A percentile compares a stretch with the other conserved stretches of the same genome.
Evolutionary conservation across 2,888 invertebrate genomes (phyloP).

Genomic region (Lordiphosa andalusiaca): DNA sequence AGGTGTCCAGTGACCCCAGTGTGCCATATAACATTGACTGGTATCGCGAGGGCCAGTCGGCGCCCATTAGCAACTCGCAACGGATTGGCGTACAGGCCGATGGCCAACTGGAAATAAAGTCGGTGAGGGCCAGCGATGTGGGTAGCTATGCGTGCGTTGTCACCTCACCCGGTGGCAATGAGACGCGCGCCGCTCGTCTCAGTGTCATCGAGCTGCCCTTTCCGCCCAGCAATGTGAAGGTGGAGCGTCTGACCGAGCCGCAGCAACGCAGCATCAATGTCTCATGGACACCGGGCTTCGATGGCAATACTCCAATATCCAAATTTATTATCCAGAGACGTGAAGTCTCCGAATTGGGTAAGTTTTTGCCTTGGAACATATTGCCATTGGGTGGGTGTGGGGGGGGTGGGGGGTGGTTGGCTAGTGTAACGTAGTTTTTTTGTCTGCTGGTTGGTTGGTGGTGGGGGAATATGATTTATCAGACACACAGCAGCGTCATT

Average conservation of each 20-base stretch:
- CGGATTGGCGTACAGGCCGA: constrained; percentile 88
- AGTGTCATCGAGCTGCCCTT: constrained; percentile 97
- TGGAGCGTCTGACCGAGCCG: constrained; percentile 84
- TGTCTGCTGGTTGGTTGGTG: too few relatives aligned
- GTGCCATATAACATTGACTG: constrained; percentile 93
- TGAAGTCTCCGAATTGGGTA: constrained; percentile 92
- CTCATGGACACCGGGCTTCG: constrained; percentile 97
- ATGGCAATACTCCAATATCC: constrained; percentile 96
- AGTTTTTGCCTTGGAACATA: constrained; percentile 62
- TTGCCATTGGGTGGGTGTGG: too few relatives aligned
- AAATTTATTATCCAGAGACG: constrained; percentile 96
- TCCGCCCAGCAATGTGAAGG: constrained; percentile 93
- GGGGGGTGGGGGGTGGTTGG: too few relatives aligned
- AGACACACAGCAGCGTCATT: background rate
- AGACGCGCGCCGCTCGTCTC: constrained; percentile 90
- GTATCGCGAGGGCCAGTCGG: constrained; percentile 90
- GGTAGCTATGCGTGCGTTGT: constrained; percentile 95
- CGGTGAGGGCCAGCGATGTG: constrained; percentile 94
- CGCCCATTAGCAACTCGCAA: constrained; percentile 84
- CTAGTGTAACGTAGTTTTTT: too few relatives aligned
- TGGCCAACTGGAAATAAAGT: constrained; percentile 92
- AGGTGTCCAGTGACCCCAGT: constrained; percentile 94
- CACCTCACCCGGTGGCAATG: constrained; percentile 94
- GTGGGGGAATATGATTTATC: background rate
- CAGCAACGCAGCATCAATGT: constrained; percentile 92